Percentiles rank a stretch among this genome's conserved stretches.
These are phyloP conservation scores for Hirundo rustica DNA, from an alignment of 2,797 vertebrate species.

Conservation along the genomic window DNA sequence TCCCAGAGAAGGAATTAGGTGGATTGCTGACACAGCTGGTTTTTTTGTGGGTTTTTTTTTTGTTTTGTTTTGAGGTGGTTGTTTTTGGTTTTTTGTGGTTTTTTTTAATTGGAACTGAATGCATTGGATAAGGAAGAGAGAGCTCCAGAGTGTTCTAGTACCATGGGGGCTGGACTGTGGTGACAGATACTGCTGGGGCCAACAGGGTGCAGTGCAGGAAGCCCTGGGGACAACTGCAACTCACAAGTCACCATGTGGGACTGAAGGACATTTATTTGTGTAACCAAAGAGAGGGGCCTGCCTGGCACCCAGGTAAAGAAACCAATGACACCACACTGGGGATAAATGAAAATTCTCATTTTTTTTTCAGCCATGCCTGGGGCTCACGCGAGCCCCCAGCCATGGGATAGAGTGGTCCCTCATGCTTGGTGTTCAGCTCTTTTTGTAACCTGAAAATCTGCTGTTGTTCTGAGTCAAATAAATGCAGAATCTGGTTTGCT, in stretches of 20 bases:
- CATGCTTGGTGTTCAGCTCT: slow-evolving; percentile 31
- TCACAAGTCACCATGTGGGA: rapidly evolving
- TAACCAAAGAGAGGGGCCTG: slow-evolving; percentile 28
- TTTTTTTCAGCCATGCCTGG: neutral
- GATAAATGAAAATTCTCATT: neutral
- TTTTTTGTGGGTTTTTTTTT: neutral
- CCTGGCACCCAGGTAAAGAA: neutral
- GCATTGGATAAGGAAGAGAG: neutral
- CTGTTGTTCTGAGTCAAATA: slow-evolving; percentile 69
- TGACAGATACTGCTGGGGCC: neutral
- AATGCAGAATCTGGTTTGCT: slow-evolving; percentile 61
- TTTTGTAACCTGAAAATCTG: slow-evolving; percentile 67
- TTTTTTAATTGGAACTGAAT: neutral
- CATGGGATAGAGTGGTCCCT: neutral
- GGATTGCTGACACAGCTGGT: neutral
- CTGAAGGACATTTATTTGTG: neutral
- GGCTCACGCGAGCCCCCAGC: neutral
- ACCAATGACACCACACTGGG: rapidly evolving
- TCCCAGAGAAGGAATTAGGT: neutral
- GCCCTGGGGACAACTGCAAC: neutral
- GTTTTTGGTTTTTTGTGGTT: too few relatives aligned
- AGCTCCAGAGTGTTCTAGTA: rapidly evolving
- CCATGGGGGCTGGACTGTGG: neutral
- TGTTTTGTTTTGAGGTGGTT: too few relatives aligned
- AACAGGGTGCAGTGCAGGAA: neutral